Evolutionary conservation across 2,113 vertebrate genomes (phyloP).

Genomic region (Dicaeum eximium): DNA sequence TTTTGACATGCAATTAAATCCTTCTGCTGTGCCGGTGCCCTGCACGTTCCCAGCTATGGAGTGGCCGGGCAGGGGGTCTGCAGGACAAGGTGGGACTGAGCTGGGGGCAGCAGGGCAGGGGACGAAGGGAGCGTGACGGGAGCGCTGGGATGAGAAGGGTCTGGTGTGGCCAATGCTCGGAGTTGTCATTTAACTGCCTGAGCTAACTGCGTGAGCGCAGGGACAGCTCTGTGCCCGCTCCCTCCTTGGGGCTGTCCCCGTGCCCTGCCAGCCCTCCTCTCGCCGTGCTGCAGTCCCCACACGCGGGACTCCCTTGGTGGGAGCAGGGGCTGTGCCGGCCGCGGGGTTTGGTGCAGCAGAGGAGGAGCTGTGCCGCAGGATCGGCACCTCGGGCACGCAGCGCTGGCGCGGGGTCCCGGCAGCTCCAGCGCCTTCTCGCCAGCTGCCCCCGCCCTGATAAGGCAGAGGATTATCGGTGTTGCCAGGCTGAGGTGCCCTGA

Average conservation of each 20-base stretch:
- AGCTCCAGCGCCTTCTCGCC: background rate
- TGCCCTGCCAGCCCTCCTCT: rapidly evolving
- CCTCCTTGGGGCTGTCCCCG: conserved; percentile 36
- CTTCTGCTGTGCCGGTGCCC: conserved; percentile 68
- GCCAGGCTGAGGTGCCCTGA: background rate
- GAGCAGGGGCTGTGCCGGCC: background rate
- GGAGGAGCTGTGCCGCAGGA: background rate
- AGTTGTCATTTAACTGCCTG: background rate
- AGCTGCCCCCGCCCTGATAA: background rate
- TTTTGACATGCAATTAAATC: conserved; percentile 89
- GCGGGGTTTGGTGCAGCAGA: background rate
- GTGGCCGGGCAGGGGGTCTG: background rate
- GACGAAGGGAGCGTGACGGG: rapidly evolving
- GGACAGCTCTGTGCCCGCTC: background rate
- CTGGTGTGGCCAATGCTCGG: rapidly evolving
- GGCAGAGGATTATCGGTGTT: background rate
- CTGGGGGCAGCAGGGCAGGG: background rate
- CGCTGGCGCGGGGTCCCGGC: rapidly evolving
- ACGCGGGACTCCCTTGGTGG: rapidly evolving
- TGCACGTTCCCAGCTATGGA: background rate
- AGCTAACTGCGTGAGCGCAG: background rate
- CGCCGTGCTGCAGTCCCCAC: rapidly evolving
- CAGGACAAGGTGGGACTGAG: background rate
- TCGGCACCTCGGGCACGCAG: background rate
- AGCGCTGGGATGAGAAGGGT: background rate